Evolutionary conservation across 2,113 vertebrate genomes (phyloP), one percentile per base, ranked within the genome.

Genomic region (Dipodomys spectabilis): DNA sequence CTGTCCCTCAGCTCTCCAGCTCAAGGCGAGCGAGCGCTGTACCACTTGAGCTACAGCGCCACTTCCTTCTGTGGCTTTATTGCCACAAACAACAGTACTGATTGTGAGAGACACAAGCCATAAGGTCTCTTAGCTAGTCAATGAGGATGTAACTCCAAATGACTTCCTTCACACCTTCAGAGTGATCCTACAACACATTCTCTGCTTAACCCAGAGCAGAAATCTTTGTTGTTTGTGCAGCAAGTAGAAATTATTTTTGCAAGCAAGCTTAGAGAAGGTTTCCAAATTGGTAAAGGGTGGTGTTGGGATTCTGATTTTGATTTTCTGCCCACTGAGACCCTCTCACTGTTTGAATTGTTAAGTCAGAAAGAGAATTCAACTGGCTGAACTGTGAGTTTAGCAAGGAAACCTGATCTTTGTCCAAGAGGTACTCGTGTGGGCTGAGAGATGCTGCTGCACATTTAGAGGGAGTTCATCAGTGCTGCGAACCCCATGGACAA

Each of bases 331-430:
- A 11, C 2, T 57, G 28, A 72, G 62, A 80, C 75, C 72, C 57
- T 83, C 81, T 81, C 67, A 57, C 86, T 19, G 23, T 79, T 84
- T 39, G 75, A 32, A 71, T 45, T 80, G 65, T 68, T 57, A 73
- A 57, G 35, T 80, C 60, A 60, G 75, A 91, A 89, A 73, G 32
- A 45, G 32, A 62, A 30, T 53, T 94, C 87, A 90, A 62, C 72
- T 88, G 57, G 32, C 60, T 69, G 77, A 93, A 71, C 79, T 94
- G 89, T 35, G 86, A 78, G 72, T 82, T 96, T 92, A 68, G n/a
- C 81, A 90, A 95, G 79, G 97, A 96, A 96, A 96, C 67, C 85
- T 65, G 94, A 94, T 95, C 80, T 92, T 64, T 82, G 69, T 79
- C 86, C 96, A 94, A 94, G 95, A 92, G 96, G 88, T 64, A 74